phyloP scores from a whole-genome alignment of 2,797 vertebrate species.

The Neosalanx taihuensis region DNA sequence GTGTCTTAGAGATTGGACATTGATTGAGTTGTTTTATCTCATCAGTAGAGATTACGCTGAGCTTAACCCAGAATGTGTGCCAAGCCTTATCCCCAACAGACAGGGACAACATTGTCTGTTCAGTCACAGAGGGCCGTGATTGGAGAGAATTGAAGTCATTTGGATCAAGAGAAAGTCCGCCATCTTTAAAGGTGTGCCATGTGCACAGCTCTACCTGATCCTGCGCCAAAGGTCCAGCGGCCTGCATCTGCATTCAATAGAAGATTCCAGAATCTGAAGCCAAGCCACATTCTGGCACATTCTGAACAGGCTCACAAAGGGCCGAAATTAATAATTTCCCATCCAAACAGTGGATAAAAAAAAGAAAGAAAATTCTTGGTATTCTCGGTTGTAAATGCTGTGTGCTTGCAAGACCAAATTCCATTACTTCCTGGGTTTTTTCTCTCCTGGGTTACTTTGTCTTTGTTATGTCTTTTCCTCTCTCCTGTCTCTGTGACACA shows the following conservation, averaged over 20 bases:
- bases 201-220: background rate
- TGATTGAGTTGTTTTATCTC: constrained; percentile 15
- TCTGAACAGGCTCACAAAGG: no score
- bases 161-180: background rate
- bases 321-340: no score
- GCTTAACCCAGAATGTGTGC: constrained; percentile 10
- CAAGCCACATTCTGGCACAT: no score
- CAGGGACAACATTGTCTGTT: background rate
- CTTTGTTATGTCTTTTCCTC: background rate
- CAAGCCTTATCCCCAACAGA: background rate
- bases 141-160: constrained; percentile 1
- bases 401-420: background rate
- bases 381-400: background rate
- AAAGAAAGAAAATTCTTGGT: no score
- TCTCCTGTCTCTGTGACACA: constrained; percentile 5
- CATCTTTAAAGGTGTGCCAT: background rate
- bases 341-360: no score
- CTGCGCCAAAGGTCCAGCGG: background rate
- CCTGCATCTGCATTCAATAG: background rate
- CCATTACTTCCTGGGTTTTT: background rate
- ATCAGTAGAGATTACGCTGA: constrained; percentile 3
- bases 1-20: constrained; percentile 8
- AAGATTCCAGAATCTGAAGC: no score
- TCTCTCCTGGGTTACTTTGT: background rate
- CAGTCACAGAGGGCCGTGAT: background rate